These are phyloP conservation scores for Leptopilina boulardi DNA, from an alignment of 1,140 invertebrate genomes.

Conservation along the genomic window DNA sequence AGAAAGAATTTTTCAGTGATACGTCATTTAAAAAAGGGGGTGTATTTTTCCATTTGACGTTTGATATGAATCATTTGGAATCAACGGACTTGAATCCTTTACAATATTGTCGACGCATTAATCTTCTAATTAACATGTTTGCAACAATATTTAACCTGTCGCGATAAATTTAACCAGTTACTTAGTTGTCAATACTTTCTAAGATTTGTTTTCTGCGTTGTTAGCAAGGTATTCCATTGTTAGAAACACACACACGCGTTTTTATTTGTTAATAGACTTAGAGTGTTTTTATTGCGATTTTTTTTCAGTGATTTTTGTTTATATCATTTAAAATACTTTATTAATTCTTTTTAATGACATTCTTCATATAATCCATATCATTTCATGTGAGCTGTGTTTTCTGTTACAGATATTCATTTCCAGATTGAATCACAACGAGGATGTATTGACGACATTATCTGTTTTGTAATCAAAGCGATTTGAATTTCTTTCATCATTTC, in stretches of 20 bases:
- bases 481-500: constrained; percentile 9
- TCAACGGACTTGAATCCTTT: constrained; percentile 30
- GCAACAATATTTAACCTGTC: background rate
- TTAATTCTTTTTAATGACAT: background rate
- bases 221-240: background rate
- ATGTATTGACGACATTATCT: constrained; percentile 30
- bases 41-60: constrained; percentile 59
- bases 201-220: background rate
- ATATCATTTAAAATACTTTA: background rate
- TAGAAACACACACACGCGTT: background rate
- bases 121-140: constrained; percentile 1
- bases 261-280: background rate
- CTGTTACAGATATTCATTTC: background rate
- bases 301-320: background rate
- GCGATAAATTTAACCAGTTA: background rate
- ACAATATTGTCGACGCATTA: background rate
- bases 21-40: constrained; percentile 52
- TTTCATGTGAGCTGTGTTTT: constrained; percentile 2
- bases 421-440: constrained; percentile 3
- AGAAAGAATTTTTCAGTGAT: constrained; percentile 45
- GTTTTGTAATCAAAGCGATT: constrained; percentile 16
- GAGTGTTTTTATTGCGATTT: background rate
- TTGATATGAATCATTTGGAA: constrained; percentile 51
- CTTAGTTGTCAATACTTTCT: background rate
- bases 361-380: background rate